Evolutionary conservation across 2,888 invertebrate genomes (phyloP), one percentile per base, ranked within the genome.

Genomic region (Dynastes grantii): DNA sequence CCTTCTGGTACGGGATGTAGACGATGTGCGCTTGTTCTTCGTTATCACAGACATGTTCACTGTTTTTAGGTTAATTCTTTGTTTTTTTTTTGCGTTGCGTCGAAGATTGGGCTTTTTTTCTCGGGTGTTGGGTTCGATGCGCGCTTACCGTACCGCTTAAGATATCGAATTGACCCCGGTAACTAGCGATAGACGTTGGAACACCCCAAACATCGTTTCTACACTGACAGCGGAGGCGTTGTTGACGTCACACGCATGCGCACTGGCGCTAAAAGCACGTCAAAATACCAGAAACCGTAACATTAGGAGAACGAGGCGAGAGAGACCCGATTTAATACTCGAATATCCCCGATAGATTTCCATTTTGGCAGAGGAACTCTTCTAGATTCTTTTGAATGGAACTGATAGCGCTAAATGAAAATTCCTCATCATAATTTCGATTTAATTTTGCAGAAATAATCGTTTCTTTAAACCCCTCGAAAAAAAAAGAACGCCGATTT

Each of bases 201-300:
- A 82, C 83, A 83, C 84, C 85, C 85, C 82, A 84, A 83, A 83
- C 85, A 85, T 86, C 86, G 85, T 84, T 82, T 83, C 85, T 85
- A 85, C 85, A 87, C 87, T 87, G 85, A 86, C 85, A 85, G 87
- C 87, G 87, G 87, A 87, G 87, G 87, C 86, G 86, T 85, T 84
- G 83, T 87, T 87, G 87, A 87, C 87, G 87, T 87, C 87, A 87
- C 82, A 81, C 71, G 81, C 84, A 82, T 83, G 84, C 84, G 83
- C 82, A 73, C 79, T 37, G 13, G 8, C 29, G 22, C 29, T 40
- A 45, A 61, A 68, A 75, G 45, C 73, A 63, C 73, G 73, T 75
- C 73, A 63, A 75, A 75, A 75, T 61, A 75, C 32, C 73, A 75
- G 61, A 75, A 75, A 75, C 73, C 45, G 55, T 40, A 75, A 75